Evolutionary conservation across 2,888 invertebrate genomes (phyloP), one percentile per base, ranked within the genome.

Genomic region (Drosophila tripunctata): DNA sequence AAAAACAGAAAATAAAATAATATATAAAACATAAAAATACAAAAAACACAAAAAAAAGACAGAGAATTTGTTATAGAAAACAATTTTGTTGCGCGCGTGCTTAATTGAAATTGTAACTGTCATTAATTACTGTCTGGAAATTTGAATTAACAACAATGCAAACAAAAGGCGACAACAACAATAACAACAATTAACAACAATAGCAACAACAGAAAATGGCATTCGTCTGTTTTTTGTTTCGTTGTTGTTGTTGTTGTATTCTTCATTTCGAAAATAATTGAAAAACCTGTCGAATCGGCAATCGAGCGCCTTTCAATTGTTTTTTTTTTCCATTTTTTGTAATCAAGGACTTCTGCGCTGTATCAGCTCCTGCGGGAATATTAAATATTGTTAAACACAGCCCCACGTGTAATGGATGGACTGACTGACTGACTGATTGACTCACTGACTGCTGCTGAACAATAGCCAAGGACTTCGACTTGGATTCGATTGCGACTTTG

Each of bases 111-210:
- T 89, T 88, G 90, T 88, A 90, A 90, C 90, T 90, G 91, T 90
- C 91, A 90, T 90, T 90, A 90, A 90, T 90, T 90, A 90, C 87
- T 89, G 91, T 90, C 91, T 90, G 87, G 73, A 76, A 88, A 78
- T 89, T 86, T 87, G 80, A 84, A 87, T 76, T 84, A 81, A 78
- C 72, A 72, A 84, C 84, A 68, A 63, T 52, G 31, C 69, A 65
- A 75, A 73, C 71, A 73, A 71, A 51, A 3, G 27, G 21, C 60
- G 33, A 30, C 57, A 66, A 47, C 66, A 73, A 70, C 70, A 75
- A 69, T 30, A 57, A 47, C 61, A 74, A 64, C 55, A 78, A 60
- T 55, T 41, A 43, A 60, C 64, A 50, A 51, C 66, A 66, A 55
- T 44, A 68, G 52, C 64, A 62, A 45, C 58, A 74, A 45, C 58